Evolutionary conservation across 2,797 vertebrate species (phyloP).

Genomic region (Acanthurus lineatus): DNA sequence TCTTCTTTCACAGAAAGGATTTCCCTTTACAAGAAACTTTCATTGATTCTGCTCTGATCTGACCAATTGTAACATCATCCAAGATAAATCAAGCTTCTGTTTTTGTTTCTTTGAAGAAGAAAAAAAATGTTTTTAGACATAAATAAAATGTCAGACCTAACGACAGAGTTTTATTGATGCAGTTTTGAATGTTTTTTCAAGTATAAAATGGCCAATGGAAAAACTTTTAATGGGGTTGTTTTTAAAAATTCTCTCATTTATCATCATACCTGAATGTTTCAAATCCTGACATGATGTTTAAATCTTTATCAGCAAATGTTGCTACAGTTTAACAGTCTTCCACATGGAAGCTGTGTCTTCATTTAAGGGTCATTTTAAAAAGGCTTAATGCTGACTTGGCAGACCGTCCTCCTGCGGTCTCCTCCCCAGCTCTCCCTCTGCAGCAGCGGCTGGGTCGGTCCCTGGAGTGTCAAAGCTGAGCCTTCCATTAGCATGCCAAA

Average conservation of each 20-base stretch:
- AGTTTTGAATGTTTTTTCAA: neutral
- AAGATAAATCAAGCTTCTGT: neutral
- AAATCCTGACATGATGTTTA: neutral
- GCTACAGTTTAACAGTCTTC: neutral
- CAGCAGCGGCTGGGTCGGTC: neutral
- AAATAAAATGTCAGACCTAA: neutral
- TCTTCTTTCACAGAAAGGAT: neutral
- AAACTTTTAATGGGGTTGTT: too few relatives aligned
- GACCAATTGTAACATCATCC: neutral
- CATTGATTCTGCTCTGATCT: neutral
- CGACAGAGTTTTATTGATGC: neutral
- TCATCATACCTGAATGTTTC: neutral
- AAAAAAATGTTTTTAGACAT: neutral
- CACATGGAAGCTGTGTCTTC: neutral
- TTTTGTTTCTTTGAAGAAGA: neutral
- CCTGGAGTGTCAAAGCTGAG: constrained; percentile 66
- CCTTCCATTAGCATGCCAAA: constrained; percentile 86
- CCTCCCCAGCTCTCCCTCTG: neutral
- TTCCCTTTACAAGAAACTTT: neutral
- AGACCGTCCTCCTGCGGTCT: neutral
- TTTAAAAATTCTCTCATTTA: neutral
- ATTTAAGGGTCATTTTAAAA: neutral
- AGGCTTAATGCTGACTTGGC: neutral
- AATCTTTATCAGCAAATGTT: neutral
- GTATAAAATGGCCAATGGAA: neutral